Base-by-base conservation (phyloP, 1,140 invertebrate genomes). In the Conopomorpha cramerella region DNA sequence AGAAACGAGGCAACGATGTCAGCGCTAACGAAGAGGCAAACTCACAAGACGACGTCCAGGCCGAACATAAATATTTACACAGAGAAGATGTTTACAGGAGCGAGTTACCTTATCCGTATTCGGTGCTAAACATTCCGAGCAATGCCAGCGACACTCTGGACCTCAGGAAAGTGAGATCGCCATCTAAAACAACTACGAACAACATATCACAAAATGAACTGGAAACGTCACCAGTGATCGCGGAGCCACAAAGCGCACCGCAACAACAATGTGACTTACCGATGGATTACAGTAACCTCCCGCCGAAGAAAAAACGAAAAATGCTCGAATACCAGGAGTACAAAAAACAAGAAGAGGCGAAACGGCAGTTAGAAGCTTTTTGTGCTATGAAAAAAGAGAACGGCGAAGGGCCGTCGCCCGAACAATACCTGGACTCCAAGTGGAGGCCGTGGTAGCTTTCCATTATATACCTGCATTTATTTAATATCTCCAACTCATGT, bases 241-340 rank as follows among this genome's bases (percentile, higher is more conserved):
- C 55, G 25, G 45, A 42, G 38, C 26, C 39, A 30, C 34, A 40
- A 34, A 60, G 39, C 56, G 43, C 67, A 51, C 64, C 66, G 49
- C 67, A 74, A 64, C 65, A 60, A 13, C n/a, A n/a, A n/a, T 70
- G 70, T 52, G 65, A 72, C 61, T 63, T 51, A 40, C 61, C 65
- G 34, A 72, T 72, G 65, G 65, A 72, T 62, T 76, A 76, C 60
- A 72, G 57, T 51, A 76, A 72, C 48, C 54, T 76, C 39, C 71
- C 71, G 36, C 71, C 71, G 38, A 76, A 76, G 65, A 76, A 76
- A 67, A 76, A 76, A 53, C 68, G 71, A 48, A 76, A 76, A 55
- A 49, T 76, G 38, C 68, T 76, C 47, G 71, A 76, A 59, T 76
- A 72, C 52, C 70, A 74, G 45, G 67, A 76, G 49, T 65, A 67